Base-by-base conservation (phyloP, 1,140 invertebrate genomes). In the Trachymyrmex cornetzi region DNA sequence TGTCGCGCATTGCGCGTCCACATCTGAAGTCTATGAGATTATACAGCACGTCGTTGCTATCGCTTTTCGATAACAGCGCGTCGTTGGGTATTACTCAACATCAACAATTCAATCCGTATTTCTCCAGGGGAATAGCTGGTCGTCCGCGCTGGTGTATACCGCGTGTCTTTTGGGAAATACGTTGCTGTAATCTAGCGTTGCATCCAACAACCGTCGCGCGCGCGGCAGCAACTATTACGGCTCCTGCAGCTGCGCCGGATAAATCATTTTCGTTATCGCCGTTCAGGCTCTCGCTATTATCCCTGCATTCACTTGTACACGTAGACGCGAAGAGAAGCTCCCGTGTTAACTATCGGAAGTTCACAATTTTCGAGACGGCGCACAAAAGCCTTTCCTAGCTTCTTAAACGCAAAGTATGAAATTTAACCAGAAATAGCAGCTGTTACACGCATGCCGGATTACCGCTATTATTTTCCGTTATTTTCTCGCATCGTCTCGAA, bases 101-200 rank as follows among this genome's bases (percentile, higher is more conserved):
- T 91, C 90, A 93, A 92, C 89, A 89, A 92, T 93, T 93, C 91
- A 92, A 93, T 93, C 91, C 86, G 63, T 89, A 92, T 93, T 91
- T 92, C 91, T 90, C 90, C 77, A 6, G 59, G 85, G 84, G 72
- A 63, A 59, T 34, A 34, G n/a, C 34, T 24, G 48, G 34, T 55
- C 22, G 34, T 3, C 24, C 50, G 14, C 27, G 12, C 30, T 38
- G 64, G 55, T 75, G 27, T 53, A 55, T 48, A 55, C 16, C 80
- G 77, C 50, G 50, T 59, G 38, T 67, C 88, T 27, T 77, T 12
- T 9, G 88, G 88, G 88, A 89, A 89, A 89, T 89, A 89, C 80
- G 74, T 67, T 88, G 66, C 57, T 84, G 81, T 88, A 88, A 89
- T 85, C 24, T 12, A 63, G 53, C 77, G 24, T 27, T 11, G 30